Base-by-base conservation (phyloP, 2,113 vertebrate genomes). In the Siphamia tubifer region DNA sequence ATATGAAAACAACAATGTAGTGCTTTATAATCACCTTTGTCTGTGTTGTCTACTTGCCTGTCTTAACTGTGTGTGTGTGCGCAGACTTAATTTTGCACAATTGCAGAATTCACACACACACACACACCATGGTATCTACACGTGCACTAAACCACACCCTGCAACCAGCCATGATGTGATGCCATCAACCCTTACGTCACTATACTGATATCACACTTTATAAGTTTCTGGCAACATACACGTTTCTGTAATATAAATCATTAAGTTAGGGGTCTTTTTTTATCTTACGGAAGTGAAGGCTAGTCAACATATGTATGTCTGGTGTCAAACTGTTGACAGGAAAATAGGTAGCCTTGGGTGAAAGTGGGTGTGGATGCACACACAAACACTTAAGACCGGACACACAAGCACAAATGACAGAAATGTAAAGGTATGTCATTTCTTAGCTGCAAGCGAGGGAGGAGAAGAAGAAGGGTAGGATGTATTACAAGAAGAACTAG, bases 271-370 rank as follows among this genome's bases (percentile, higher is more conserved):
- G n/a, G n/a, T n/a, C n/a, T n/a, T n/a, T n/a, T n/a, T n/a, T n/a
- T n/a, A n/a, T n/a, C n/a, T n/a, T n/a, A n/a, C n/a, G n/a, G n/a
- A n/a, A n/a, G n/a, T n/a, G n/a, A n/a, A n/a, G n/a, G n/a, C n/a
- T n/a, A n/a, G n/a, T n/a, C n/a, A n/a, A n/a, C n/a, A n/a, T n/a
- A n/a, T n/a, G n/a, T n/a, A n/a, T n/a, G n/a, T n/a, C n/a, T n/a
- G n/a, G n/a, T 47, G 42, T 30, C 8, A n/a, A 15, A 31, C 2
- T 34, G 13, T 55, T 73, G 56, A 67, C 58, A 56, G 52, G 43
- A 35, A 71, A 66, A 75, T 57, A 32, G 21, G 45, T n/a, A 28
- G 61, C 68, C 74, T 64, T 38, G 77, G 78, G 78, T 77, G 35
- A 74, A 28, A 2, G 17, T 67, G n/a, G 81, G 77, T 6, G 47